Conservation (phyloP, 2,797 vertebrate species). For the Schizopygopsis pylzovi region DNA sequence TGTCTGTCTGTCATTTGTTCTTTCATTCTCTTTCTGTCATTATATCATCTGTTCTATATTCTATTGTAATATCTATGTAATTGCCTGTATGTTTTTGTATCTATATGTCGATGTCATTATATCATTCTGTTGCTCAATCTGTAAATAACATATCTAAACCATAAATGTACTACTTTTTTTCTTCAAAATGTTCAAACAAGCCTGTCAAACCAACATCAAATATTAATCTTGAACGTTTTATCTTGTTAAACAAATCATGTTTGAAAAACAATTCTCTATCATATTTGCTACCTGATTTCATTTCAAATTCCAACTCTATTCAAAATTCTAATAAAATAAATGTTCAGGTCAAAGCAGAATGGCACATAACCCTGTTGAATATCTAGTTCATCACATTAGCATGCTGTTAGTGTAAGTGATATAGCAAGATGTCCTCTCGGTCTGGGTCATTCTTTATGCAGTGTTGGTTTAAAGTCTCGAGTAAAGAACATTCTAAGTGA, state of each 20-base stretch:
- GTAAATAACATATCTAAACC: neutral
- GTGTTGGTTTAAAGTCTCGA: slow-evolving; percentile 13
- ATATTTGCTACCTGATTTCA: neutral
- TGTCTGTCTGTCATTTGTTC: neutral
- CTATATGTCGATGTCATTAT: too few relatives aligned
- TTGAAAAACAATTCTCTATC: neutral
- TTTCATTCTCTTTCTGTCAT: accelerated
- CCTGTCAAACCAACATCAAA: neutral
- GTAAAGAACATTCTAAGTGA: slow-evolving; percentile 12
- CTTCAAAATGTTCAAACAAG: neutral
- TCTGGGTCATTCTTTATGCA: slow-evolving; percentile 11
- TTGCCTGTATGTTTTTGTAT: too few relatives aligned
- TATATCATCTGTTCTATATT: neutral
- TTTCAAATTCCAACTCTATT: neutral
- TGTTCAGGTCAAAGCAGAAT: neutral
- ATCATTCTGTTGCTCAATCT: neutral
- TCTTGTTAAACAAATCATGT: neutral
- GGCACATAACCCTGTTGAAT: neutral
- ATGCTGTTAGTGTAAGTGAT: neutral
- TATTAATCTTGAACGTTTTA: neutral
- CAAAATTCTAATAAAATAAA: neutral
- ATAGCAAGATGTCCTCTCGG: slow-evolving; percentile 2
- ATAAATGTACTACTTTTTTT: accelerated
- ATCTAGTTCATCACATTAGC: neutral
- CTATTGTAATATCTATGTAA: neutral